A percentile compares a stretch with the other conserved stretches of the same genome.
Conservation (phyloP, 2,113 vertebrate genomes). For the Silurus asotus region DNA sequence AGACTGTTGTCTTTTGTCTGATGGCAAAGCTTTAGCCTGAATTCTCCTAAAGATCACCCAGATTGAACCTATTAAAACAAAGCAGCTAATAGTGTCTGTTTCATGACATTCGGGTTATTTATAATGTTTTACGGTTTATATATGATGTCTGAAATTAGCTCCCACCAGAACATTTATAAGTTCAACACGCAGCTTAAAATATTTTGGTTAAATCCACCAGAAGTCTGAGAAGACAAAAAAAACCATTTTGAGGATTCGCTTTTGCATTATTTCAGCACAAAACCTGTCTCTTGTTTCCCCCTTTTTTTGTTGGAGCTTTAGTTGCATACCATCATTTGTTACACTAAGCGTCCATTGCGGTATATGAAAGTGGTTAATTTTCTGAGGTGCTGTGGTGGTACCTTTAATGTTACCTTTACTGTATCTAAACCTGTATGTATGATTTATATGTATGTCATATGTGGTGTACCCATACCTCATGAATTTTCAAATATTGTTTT, state of each 20-base stretch:
- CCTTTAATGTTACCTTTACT: neutral
- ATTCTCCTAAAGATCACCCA: conserved; percentile 3
- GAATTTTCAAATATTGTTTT: neutral
- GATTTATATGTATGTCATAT: neutral
- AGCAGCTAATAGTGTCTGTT: neutral
- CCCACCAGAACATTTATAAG: conserved; percentile 21
- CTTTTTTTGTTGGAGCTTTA: neutral
- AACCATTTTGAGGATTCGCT: neutral
- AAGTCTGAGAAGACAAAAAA: neutral
- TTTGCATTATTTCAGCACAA: neutral
- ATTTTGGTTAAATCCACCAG: neutral
- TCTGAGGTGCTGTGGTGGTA: neutral
- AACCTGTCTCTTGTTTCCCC: neutral
- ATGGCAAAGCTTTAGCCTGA: neutral
- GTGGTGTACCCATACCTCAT: neutral
- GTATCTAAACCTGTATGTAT: neutral
- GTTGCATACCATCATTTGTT: neutral
- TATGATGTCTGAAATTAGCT: neutral
- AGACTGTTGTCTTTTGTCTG: conserved; percentile 14
- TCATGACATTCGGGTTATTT: neutral
- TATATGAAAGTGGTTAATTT: neutral
- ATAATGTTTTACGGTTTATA: neutral
- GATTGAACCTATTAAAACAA: conserved; percentile 18
- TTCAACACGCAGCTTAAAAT: conserved; percentile 10
- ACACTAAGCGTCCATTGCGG: neutral